Evolutionary conservation across 2,113 vertebrate species (phyloP).

Genomic region (Odocoileus hemionus): DNA sequence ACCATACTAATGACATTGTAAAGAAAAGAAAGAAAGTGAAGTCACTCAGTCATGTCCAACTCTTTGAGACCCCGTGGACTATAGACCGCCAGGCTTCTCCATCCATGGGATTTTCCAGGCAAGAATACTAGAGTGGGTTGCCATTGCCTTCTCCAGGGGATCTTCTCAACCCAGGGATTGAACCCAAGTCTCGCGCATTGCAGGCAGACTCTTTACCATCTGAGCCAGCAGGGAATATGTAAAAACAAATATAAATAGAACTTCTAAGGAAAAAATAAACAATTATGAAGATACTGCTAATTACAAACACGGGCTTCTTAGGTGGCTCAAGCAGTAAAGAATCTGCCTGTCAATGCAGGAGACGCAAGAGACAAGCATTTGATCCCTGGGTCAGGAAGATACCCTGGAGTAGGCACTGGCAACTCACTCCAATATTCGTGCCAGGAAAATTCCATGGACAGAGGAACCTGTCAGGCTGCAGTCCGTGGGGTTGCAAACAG

Average conservation of each 20-base stretch:
- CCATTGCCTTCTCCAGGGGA: background rate
- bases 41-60: background rate
- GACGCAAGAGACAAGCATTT: background rate
- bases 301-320: background rate
- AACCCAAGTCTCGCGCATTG: background rate
- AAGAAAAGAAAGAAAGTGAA: background rate
- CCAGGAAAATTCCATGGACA: background rate
- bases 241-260: background rate
- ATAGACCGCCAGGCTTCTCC: background rate
- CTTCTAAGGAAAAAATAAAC: background rate
- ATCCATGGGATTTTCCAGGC: background rate
- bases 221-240: background rate
- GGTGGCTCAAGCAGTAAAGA: background rate
- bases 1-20: background rate
- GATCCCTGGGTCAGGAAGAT: background rate
- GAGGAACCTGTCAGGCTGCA: background rate
- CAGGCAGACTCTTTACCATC: background rate
- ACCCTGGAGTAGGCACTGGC: background rate
- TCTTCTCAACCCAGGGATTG: background rate
- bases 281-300: background rate
- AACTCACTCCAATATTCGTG: background rate
- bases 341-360: background rate
- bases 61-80: background rate
- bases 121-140: background rate
- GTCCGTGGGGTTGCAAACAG: background rate